Percentiles rank a stretch among this genome's conserved stretches.
phyloP scores from a whole-genome alignment of 2,797 vertebrate genomes.

The Gallinago stenura region DNA sequence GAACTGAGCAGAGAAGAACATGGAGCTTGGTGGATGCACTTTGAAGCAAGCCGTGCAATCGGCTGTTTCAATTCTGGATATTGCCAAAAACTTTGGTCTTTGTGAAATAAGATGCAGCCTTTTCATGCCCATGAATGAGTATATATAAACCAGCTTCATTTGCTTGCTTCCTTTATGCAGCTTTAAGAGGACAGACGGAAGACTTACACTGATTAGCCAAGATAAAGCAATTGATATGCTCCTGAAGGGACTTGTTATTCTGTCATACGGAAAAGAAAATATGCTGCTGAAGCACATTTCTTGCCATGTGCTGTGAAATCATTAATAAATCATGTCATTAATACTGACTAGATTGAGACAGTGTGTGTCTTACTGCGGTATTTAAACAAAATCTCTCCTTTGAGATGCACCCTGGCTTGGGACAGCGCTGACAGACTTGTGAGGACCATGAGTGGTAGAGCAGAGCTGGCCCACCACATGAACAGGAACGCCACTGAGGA shows the following conservation, averaged over 20 bases:
- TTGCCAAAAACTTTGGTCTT: neutral
- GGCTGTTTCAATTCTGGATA: neutral
- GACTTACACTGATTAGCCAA: neutral
- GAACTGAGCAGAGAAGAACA: neutral
- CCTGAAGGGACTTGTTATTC: constrained; percentile 1
- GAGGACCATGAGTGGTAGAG: fast-evolving
- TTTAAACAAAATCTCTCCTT: neutral
- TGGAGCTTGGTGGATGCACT: neutral
- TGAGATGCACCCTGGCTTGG: neutral
- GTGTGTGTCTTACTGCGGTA: neutral
- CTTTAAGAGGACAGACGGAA: neutral
- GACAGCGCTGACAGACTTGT: fast-evolving
- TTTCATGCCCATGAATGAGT: neutral
- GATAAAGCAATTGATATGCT: neutral
- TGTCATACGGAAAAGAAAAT: neutral
- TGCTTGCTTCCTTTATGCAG: neutral
- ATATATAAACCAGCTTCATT: neutral
- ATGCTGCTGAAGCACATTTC: neutral
- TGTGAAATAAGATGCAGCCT: neutral
- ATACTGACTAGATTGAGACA: neutral
- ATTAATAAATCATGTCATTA: neutral
- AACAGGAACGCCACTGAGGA: fast-evolving
- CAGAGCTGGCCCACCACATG: neutral
- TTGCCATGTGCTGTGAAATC: neutral
- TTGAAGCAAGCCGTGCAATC: neutral